Base-by-base conservation (phyloP, 2,888 invertebrate species). In the Biston stratarius region DNA sequence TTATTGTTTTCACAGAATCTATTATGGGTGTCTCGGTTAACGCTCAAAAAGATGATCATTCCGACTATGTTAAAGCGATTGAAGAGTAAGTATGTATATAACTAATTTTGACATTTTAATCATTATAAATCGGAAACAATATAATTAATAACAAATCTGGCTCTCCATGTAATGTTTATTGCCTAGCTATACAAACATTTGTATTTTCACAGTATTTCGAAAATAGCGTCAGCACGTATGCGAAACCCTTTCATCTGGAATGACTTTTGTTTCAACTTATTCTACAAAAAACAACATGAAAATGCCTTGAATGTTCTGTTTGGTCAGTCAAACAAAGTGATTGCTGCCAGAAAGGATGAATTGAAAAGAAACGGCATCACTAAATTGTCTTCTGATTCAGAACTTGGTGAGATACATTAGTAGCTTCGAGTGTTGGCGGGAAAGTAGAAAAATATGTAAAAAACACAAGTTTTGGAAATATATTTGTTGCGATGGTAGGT, bases 1-100 rank as follows among this genome's bases (percentile, higher is more conserved):
- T 48, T 34, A n/a, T 56, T 36, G 10, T 34, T 34, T 58, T 85
- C 92, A 65, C 90, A 96, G 97, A 97, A 89, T 96, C 97, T 8
- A 96, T 97, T 10, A 98, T 98, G 97, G 98, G 97, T 0, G 95
- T 95, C 8, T 94, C 95, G 34, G 89, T 97, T 0, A 94, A 96
- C 80, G 97, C 97, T 0, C 97, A 97, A 83, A 89, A 89, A 1
- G 91, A 96, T 78, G 90, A 90, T 9, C 94, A 96, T 72, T 96
- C 96, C 0, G 94, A 95, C 67, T 97, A 97, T 82, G 96, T 97
- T 0, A 89, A 93, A 74, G 95, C 96, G 33, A 95, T 97, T 33
- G 95, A 95, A 86, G 94, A 94, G 96, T 96, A 88, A 94, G 95
- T 92, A 24, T 24, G 95, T 92, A 24, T 24, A 24, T 2, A 34